Base-by-base conservation (phyloP, 2,888 invertebrate genomes). In the Meta bourneti region DNA sequence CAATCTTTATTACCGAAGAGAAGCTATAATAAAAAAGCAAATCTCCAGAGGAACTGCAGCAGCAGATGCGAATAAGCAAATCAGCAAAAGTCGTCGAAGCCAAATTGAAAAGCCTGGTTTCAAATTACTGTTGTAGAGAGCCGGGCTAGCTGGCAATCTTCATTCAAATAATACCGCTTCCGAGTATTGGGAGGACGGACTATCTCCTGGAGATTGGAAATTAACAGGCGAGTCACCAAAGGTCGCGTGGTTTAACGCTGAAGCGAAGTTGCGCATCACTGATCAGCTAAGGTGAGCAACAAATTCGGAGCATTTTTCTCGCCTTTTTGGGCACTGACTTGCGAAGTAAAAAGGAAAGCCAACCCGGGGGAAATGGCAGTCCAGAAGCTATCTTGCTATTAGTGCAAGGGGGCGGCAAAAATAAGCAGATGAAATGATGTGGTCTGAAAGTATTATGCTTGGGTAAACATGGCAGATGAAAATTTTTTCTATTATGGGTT, bases 61-160 rank as follows among this genome's bases (percentile, higher is more conserved):
- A n/a, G 5, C 9, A 49, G 13, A 16, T 72, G 20, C 51, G 61
- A 84, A 84, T 75, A 84, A 84, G 34, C 19, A 61, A 83, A 34
- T 8, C 70, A 75, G 16, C 48, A 61, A 75, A 48, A 78, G 61
- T 79, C 79, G 70, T 52, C 54, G n/a, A 20, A 19, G 74, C 20
- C 11, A 74, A 88, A 88, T 88, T 88, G 88, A 81, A 88, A 88
- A 81, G 88, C 80, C 61, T 74, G 81, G 61, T 78, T 80, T 70
- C 61, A 88, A 88, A 88, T 88, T 88, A 81, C 88, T 49, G 61
- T 20, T 34, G 81, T 71, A 48, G 71, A 71, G 51, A 82, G 49
- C 13, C 49, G 71, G 16, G 61, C 61, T 11, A 49, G 61, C 34
- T 54, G 52, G 72, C 52, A 83, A 83, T 83, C 83, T 83, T 83